A percentile compares a stretch with the other conserved stretches of the same genome.
phyloP scores from a whole-genome alignment of 2,113 vertebrate genomes.

The Mastomys natalensis region DNA sequence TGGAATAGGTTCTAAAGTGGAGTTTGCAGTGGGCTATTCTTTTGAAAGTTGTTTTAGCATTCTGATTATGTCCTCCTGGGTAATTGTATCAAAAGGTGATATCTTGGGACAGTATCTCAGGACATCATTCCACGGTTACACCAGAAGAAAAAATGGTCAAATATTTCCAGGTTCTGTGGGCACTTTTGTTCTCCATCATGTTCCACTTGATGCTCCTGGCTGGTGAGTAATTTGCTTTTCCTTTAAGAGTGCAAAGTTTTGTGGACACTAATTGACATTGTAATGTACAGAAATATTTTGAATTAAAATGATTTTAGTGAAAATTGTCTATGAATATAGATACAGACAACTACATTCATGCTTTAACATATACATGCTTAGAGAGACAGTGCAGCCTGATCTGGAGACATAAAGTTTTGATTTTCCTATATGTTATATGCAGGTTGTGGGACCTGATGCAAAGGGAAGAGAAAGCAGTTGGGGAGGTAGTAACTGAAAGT shows the following conservation, averaged over 20 bases:
- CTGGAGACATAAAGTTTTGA: not conserved
- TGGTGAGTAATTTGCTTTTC: conserved; percentile 52
- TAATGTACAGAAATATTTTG: conserved; percentile 27
- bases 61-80: not conserved
- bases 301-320: not conserved
- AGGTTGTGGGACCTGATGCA: not conserved
- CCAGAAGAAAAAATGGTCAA: conserved; percentile 42
- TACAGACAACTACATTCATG: not conserved
- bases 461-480: not conserved
- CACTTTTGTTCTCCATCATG: not conserved
- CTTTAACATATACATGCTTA: not conserved
- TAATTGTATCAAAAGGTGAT: not conserved
- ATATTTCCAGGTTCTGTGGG: not conserved
- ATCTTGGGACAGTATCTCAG: not conserved
- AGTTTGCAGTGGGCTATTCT: not conserved
- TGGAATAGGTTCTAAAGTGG: not conserved
- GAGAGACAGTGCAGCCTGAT: not conserved
- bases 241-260: not conserved
- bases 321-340: not conserved
- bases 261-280: not conserved
- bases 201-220: not conserved
- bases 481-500: not conserved
- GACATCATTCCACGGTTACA: not conserved
- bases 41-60: not conserved
- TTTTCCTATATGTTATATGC: not conserved